A percentile compares a stretch with the other conserved stretches of the same genome.
Conservation (phyloP, 2,888 invertebrate species). For the Koerneria pararmatus region DNA sequence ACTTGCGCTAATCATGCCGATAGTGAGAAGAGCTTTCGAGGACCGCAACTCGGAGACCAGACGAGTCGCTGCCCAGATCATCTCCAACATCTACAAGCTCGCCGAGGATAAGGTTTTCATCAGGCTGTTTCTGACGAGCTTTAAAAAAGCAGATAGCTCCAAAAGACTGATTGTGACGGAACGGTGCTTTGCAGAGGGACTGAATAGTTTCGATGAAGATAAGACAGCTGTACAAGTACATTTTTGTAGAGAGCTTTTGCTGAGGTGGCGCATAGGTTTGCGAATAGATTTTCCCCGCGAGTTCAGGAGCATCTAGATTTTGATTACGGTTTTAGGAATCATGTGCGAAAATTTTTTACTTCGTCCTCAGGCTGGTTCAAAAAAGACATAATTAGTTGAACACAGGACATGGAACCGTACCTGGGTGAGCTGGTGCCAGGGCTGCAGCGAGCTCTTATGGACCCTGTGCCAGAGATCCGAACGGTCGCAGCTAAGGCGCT, state of each 20-base stretch:
- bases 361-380: neutral
- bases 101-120: slow-evolving; percentile 82
- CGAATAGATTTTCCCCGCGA: too few species aligned
- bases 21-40: slow-evolving; percentile 92
- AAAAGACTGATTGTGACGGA: too few species aligned
- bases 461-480: slow-evolving; percentile 95
- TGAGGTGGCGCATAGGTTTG: too few species aligned
- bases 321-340: too few species aligned
- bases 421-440: slow-evolving; percentile 93
- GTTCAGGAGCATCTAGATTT: too few species aligned
- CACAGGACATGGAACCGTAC: slow-evolving; percentile 83
- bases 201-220: too few species aligned
- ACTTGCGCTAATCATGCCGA: slow-evolving; percentile 96
- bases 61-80: slow-evolving; percentile 98
- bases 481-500: slow-evolving; percentile 71
- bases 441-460: slow-evolving; percentile 85
- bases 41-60: slow-evolving; percentile 95
- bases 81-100: slow-evolving; percentile 97
- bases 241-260: too few species aligned
- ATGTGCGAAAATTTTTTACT: neutral
- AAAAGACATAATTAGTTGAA: neutral
- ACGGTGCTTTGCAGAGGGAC: too few species aligned
- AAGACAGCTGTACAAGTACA: too few species aligned
- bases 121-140: too few species aligned
- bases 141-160: too few species aligned